Base-by-base conservation (phyloP, 2,113 vertebrate species). In the Nycticorax nycticorax region DNA sequence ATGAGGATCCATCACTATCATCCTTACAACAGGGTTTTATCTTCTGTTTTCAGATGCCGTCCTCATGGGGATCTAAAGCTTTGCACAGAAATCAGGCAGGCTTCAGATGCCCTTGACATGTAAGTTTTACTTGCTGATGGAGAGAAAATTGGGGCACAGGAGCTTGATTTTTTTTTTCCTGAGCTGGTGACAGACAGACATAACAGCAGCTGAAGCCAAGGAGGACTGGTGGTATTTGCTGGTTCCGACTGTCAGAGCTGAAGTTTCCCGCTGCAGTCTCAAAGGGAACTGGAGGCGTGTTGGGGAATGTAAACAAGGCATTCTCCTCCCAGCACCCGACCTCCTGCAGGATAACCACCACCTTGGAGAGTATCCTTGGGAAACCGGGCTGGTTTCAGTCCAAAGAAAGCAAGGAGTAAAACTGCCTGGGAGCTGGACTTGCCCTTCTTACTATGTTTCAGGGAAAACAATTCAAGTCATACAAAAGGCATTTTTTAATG, bases 61-160 rank as follows among this genome's bases (percentile, higher is more conserved):
- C 77, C 91, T 75, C 80, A 4, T 4, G 68, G 91, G 92, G 79
- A 86, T 35, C 64, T 56, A 39, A n/a, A 94, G 82, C 90, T 88
- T 53, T 30, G 7, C 5, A 3, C 35, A 81, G 87, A 79, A 75
- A 60, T 21, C 43, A 20, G 57, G 64, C 79, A 75, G 76, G 63
- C 71, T 93, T 37, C 35, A 6, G 75, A 78, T 75, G 95, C 76
- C 94, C 95, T 95, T 97, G 93, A 94, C 85, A 84, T 15, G 26
- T 18, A 88, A 86, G 60, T 47, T 80, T 82, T 92, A 24, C 41
- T 53, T 2, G 6, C 57, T 78, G 81, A 56, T 7, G 23, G 43
- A 67, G 23, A 67, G 39, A 69, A 95, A 97, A 95, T 7, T 93
- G 93, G 96, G 92, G 30, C 96, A 94, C 4, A 10, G 79, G 63